Evolutionary conservation across 2,888 invertebrate species (phyloP).

Genomic region (Colletes collaris): DNA sequence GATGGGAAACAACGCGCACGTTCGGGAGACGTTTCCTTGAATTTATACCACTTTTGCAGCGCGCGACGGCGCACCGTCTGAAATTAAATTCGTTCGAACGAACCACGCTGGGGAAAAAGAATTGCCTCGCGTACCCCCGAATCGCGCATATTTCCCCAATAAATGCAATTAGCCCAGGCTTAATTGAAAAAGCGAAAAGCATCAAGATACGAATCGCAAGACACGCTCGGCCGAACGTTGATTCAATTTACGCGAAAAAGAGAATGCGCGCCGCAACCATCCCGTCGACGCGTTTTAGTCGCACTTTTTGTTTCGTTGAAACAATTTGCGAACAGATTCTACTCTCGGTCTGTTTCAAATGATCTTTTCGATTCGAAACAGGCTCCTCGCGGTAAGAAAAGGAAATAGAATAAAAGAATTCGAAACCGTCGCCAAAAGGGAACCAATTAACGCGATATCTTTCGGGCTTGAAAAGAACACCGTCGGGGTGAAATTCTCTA

Average conservation of each 20-base stretch:
- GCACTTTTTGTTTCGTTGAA: background rate
- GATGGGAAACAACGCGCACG: slow-evolving; percentile 31
- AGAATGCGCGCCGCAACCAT: background rate
- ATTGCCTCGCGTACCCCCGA: background rate
- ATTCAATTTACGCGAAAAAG: slow-evolving; percentile 16
- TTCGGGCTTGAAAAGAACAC: background rate
- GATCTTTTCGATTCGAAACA: too few relatives aligned
- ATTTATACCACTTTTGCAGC: slow-evolving; percentile 23
- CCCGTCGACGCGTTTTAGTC: background rate
- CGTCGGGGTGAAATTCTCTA: background rate
- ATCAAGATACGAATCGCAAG: background rate
- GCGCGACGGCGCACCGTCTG: slow-evolving; percentile 3
- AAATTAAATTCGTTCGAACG: slow-evolving; percentile 26
- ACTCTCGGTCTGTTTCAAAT: too few relatives aligned
- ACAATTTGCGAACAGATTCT: background rate
- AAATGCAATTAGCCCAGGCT: slow-evolving; percentile 7
- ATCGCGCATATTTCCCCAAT: background rate
- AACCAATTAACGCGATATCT: background rate
- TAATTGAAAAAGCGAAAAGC: slow-evolving; percentile 8
- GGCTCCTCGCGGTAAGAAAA: too few relatives aligned
- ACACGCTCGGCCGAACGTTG: background rate
- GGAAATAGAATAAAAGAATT: too few relatives aligned
- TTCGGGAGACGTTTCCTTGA: slow-evolving; percentile 19
- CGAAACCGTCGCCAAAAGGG: background rate
- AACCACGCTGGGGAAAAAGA: background rate